Evolutionary conservation across 2,888 invertebrate species (phyloP).

Genomic region (Trachelus tabidus): DNA sequence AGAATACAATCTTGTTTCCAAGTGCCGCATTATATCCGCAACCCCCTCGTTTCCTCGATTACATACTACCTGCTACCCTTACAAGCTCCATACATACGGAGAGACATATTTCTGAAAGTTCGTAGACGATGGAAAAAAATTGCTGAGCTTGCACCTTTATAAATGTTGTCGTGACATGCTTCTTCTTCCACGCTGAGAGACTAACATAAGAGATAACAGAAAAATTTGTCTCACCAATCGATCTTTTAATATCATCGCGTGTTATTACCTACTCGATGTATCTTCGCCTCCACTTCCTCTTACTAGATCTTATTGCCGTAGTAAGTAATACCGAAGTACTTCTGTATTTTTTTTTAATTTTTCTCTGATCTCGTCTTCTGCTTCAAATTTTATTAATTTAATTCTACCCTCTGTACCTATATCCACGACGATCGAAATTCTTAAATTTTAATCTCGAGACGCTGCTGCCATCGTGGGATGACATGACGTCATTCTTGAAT

Average conservation of each 20-base stretch:
- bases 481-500: background rate
- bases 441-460: no score
- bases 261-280: no score
- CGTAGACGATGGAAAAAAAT: background rate
- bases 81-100: background rate
- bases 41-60: conserved; percentile 12
- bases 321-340: no score
- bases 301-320: no score
- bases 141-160: background rate
- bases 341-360: no score
- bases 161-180: no score
- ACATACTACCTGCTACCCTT: background rate
- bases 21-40: conserved; percentile 24
- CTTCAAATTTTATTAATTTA: no score
- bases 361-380: no score
- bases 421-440: no score
- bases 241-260: no score
- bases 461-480: background rate
- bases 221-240: background rate
- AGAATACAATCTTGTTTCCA: background rate
- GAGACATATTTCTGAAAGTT: background rate
- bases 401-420: no score
- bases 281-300: no score
- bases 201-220: background rate
- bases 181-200: background rate